Percentiles rank a stretch among this genome's conserved stretches.
Conservation (phyloP, 2,797 vertebrate genomes). For the Chaunax sp. region DNA sequence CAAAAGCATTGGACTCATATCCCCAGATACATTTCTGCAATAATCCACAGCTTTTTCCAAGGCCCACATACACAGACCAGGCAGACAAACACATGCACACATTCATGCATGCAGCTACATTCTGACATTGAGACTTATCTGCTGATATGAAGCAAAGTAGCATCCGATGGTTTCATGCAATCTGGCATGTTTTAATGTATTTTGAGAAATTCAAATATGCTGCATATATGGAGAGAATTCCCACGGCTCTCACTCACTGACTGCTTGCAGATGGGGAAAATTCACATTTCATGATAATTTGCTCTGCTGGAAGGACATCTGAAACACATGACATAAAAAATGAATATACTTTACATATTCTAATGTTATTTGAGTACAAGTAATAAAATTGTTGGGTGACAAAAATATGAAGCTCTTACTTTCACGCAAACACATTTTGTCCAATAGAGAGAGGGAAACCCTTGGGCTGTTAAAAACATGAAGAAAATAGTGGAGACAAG, state of each 20-base stretch:
- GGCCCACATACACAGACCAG: conserved; percentile 26
- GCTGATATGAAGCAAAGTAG: conserved; percentile 47
- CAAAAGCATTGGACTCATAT: conserved; percentile 51
- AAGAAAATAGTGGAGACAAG: conserved; percentile 40
- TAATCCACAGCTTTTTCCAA: conserved; percentile 66
- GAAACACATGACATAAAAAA: conserved; percentile 57
- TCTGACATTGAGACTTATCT: conserved; percentile 60
- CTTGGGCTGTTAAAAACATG: conserved; percentile 50
- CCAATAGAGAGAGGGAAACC: conserved; percentile 21
- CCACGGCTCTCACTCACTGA: conserved; percentile 54
- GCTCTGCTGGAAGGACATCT: conserved; percentile 51
- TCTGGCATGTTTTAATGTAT: conserved; percentile 63
- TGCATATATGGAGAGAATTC: conserved; percentile 63
- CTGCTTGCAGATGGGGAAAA: conserved; percentile 59
- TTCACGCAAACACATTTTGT: conserved; percentile 30
- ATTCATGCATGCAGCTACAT: conserved; percentile 38
- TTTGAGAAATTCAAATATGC: conserved; percentile 58
- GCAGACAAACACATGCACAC: conserved; percentile 14
- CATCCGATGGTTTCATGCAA: conserved; percentile 60
- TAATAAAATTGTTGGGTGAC: neutral
- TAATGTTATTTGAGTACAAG: conserved; percentile 43
- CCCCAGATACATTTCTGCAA: conserved; percentile 60
- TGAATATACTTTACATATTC: conserved; percentile 73
- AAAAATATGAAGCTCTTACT: conserved; percentile 21
- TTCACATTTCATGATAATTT: conserved; percentile 74